Conservation (phyloP, 2,888 invertebrate species). For the Pogonocherus hispidulus region DNA sequence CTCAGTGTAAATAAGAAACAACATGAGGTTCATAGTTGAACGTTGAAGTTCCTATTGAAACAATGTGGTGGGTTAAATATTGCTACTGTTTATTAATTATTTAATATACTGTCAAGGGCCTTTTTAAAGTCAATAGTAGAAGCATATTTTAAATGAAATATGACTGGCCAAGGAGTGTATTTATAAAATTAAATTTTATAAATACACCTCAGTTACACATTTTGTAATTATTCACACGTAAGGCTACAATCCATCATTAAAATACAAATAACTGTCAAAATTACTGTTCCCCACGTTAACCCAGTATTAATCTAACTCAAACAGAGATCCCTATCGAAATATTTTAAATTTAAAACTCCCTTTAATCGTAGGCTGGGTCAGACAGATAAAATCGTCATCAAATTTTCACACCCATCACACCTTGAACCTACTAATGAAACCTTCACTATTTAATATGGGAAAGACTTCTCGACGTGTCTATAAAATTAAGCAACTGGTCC, state of each 20-base stretch:
- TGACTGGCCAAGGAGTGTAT: too few species aligned
- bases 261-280: not conserved
- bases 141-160: too few species aligned
- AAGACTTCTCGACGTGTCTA: not conserved
- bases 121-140: too few species aligned
- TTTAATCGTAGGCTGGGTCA: not conserved
- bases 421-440: not conserved
- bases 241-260: not conserved
- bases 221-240: not conserved
- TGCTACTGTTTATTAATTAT: too few species aligned
- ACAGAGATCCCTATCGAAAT: not conserved
- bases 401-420: not conserved
- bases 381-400: not conserved
- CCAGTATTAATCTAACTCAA: not conserved
- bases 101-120: too few species aligned
- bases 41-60: too few species aligned
- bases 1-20: too few species aligned
- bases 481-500: slow-evolving; percentile 2
- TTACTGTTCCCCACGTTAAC: not conserved
- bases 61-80: too few species aligned
- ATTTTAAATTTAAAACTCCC: slow-evolving; percentile 2
- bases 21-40: too few species aligned
- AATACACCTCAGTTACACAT: too few species aligned
- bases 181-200: too few species aligned
- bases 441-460: too few species aligned